Evolutionary conservation across 2,888 invertebrate species (phyloP).

Genomic region (Serripes groenlandicus): DNA sequence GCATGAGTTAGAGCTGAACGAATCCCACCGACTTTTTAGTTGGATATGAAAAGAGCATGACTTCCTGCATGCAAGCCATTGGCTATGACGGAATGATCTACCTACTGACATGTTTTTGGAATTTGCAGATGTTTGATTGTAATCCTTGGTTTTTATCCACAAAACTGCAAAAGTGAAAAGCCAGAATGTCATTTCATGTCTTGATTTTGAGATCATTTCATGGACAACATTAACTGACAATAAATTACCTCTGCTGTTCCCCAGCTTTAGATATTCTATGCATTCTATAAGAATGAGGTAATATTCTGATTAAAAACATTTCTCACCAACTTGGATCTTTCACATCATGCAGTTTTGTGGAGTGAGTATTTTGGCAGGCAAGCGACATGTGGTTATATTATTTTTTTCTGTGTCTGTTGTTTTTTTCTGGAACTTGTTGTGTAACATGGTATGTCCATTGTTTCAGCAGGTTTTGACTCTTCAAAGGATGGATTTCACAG

Average conservation of each 20-base stretch:
- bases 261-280: too few species aligned
- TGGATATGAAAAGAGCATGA: not conserved
- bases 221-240: too few species aligned
- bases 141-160: not conserved
- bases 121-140: not conserved
- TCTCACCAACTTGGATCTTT: too few species aligned
- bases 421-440: not conserved
- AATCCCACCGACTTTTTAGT: not conserved
- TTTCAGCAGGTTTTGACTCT: conserved; percentile 6
- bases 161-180: not conserved
- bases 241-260: too few species aligned
- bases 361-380: not conserved
- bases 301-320: too few species aligned
- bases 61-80: conserved; percentile 3
- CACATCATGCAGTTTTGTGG: not conserved
- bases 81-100: not conserved
- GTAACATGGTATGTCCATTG: conserved; percentile 19
- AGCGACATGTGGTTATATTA: not conserved
- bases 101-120: not conserved
- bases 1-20: conserved; percentile 5
- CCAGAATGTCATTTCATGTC: too few species aligned
- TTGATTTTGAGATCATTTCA: too few species aligned
- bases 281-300: too few species aligned
- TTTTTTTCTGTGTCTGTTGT: not conserved
- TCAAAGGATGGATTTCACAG: conserved; percentile 17